These are phyloP conservation scores for Caenorhabditis tropicalis DNA, from an alignment of 1,140 invertebrate genomes.

Conservation along the genomic window DNA sequence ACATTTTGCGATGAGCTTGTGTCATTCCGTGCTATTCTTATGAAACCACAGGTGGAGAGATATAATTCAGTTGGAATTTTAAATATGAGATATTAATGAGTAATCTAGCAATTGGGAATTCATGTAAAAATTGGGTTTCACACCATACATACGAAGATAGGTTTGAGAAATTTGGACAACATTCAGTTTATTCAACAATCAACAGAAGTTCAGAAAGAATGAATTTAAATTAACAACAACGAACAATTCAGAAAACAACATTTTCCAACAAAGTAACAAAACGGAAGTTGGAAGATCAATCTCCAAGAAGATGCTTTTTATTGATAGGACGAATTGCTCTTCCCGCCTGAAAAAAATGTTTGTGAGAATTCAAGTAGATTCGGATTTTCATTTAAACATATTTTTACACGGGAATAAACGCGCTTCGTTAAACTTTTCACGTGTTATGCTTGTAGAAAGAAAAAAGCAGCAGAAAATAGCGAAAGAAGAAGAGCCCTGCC, in stretches of 20 bases:
- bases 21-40: not conserved
- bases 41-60: not conserved
- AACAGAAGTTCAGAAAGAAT: not conserved
- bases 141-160: no score
- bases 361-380: no score
- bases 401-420: no score
- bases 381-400: no score
- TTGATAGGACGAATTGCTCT: conserved; percentile 34
- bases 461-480: not conserved
- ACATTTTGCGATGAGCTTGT: not conserved
- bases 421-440: no score
- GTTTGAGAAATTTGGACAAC: not conserved
- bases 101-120: no score
- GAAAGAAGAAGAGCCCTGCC: not conserved
- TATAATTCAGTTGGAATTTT: not conserved
- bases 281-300: not conserved
- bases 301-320: conserved; percentile 22
- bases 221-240: not conserved
- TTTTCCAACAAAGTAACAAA: not conserved
- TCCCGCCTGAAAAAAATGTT: not conserved
- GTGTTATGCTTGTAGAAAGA: not conserved
- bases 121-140: no score
- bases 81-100: no score
- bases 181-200: not conserved
- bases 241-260: not conserved